Base-by-base conservation (phyloP, 2,888 invertebrate species). In the Drosophila meridionalis region DNA sequence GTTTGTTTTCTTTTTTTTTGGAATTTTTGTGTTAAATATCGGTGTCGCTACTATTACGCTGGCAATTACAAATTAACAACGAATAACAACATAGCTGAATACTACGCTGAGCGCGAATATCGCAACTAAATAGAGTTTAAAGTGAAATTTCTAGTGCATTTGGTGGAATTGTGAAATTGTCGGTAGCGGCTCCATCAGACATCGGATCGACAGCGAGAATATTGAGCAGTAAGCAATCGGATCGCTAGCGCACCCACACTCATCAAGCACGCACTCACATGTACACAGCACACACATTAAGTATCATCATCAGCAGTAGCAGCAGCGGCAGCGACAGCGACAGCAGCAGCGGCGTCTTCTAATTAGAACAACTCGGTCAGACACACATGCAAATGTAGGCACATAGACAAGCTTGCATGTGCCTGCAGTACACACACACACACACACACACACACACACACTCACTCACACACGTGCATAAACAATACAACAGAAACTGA, bases 1-100 rank as follows among this genome's bases (percentile, higher is more conserved):
- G 88, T 78, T 90, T 61, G 88, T 78, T 90, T 61, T 70, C 74
- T 67, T 70, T 47, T 47, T 76, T 78, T 77, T 88, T 83, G 78
- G 74, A 78, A 82, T 80, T 82, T 77, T 81, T 79, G 81, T 82
- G 78, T 80, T 81, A 74, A 77, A 79, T 73, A 82, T 67, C 81
- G 73, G 56, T 59, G 71, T 57, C 62, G 62, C 72, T 58, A 56
- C 34, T 65, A 73, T 67, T 60, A 45, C 70, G 75, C 72, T 78
- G 59, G 58, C 62, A 68, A 68, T 42, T 76, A 57, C 3, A 50
- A 48, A 69, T 42, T 45, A 52, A 53, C 62, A 52, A 53, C 47
- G 45, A 63, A 47, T 58, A 28, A 48, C 34, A 59, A 61, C 36
- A 67, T 32, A 55, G 20, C 36, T 57, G 48, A 36, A 32, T n/a